A percentile compares a stretch with the other conserved stretches of the same genome.
Evolutionary conservation across 2,113 vertebrate species (phyloP).

Genomic region (Phasianus colchicus): DNA sequence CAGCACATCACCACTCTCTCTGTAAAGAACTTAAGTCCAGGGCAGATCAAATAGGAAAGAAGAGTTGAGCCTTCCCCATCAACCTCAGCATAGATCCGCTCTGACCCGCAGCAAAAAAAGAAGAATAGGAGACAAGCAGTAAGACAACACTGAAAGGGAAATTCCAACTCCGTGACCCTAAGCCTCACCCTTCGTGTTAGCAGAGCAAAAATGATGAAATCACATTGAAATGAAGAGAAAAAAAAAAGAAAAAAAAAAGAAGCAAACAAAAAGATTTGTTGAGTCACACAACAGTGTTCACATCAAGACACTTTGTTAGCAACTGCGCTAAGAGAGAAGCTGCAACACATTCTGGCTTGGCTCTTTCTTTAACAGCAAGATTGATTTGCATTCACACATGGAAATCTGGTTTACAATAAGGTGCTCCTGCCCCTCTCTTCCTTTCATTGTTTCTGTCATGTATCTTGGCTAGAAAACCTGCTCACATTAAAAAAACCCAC

Average conservation of each 20-base stretch:
- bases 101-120: conserved; percentile 20
- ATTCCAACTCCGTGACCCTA: conserved; percentile 59
- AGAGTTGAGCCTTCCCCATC: neutral
- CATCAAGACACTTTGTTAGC: conserved; percentile 47
- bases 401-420: conserved; percentile 34
- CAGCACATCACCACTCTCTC: no score
- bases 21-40: neutral
- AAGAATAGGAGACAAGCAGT: conserved; percentile 47
- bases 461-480: conserved; percentile 7
- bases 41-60: neutral
- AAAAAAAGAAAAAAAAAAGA: neutral
- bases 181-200: neutral
- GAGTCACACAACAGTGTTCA: conserved; percentile 17
- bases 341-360: conserved; percentile 43
- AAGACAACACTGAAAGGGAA: conserved; percentile 65
- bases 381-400: conserved; percentile 39
- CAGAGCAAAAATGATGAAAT: neutral
- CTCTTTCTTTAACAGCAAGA: conserved; percentile 32
- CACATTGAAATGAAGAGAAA: neutral
- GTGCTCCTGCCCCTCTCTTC: conserved; percentile 17
- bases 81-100: neutral
- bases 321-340: conserved; percentile 35
- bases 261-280: conserved; percentile 7
- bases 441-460: conserved; percentile 19
- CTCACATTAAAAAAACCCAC: neutral